These are phyloP conservation scores for Micrasema longulum DNA, from an alignment of 1,140 invertebrate genomes.

Conservation along the genomic window DNA sequence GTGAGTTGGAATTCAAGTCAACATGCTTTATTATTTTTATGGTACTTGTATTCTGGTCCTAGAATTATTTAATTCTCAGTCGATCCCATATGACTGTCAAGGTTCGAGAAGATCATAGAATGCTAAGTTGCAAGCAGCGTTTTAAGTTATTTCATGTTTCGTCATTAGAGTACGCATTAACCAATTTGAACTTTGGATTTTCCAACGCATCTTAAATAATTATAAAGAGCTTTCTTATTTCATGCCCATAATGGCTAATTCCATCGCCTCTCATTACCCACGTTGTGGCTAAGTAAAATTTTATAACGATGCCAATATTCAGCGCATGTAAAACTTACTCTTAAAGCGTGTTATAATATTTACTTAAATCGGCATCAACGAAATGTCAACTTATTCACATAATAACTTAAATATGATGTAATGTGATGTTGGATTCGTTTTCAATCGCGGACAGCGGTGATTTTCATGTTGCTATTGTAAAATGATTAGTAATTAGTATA, in stretches of 20 bases:
- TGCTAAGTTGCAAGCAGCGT: background rate
- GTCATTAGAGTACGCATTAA: constrained; percentile 20
- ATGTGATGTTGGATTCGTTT: constrained; percentile 6
- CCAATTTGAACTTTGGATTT: background rate
- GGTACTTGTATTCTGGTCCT: background rate
- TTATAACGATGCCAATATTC: constrained; percentile 15
- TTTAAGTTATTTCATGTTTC: constrained; percentile 23
- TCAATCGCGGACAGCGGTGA: background rate
- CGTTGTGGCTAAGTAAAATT: constrained; percentile 13
- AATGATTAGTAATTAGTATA: background rate
- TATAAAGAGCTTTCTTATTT: background rate
- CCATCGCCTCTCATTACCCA: constrained; percentile 16
- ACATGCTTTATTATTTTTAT: background rate
- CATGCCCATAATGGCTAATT: background rate
- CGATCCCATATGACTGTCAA: constrained; percentile 28
- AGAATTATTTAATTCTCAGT: background rate
- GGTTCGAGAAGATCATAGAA: constrained; percentile 43
- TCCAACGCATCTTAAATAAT: background rate
- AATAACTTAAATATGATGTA: constrained; percentile 2
- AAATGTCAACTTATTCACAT: constrained; percentile 19
- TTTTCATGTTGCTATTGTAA: background rate
- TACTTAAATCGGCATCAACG: background rate
- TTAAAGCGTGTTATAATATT: background rate
- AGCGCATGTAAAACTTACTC: constrained; percentile 1
- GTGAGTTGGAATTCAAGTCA: background rate